Percentiles rank a stretch among this genome's conserved stretches.
Conservation (phyloP, 37 sponge, comb jelly and placozoan genomes). For the Hexactinellida sp. region DNA sequence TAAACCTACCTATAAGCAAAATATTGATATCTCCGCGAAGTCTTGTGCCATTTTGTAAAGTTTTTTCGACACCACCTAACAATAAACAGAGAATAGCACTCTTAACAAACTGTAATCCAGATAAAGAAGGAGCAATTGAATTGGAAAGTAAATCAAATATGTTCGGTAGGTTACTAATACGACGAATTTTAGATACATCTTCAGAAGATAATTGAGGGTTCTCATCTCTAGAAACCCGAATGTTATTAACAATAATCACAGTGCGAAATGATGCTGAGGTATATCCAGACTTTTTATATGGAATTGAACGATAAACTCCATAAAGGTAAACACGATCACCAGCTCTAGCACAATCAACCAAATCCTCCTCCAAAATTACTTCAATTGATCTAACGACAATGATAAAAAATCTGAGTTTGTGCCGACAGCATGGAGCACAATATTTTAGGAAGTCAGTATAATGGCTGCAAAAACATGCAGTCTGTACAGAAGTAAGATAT, state of each 20-base stretch:
- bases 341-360: constrained; percentile 88
- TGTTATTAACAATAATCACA: constrained; percentile 66
- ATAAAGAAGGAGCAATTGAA: constrained; percentile 93
- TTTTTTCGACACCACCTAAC: constrained; percentile 95
- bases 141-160: constrained; percentile 74
- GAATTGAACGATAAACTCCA: constrained; percentile 84
- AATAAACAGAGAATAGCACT: constrained; percentile 83
- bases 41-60: constrained; percentile 78
- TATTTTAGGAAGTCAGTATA: too few relatives aligned
- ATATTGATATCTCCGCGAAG: constrained; percentile 93
- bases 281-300: constrained; percentile 70
- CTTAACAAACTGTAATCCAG: constrained; percentile 86
- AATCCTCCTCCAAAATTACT: constrained; percentile 71
- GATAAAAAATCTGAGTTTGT: too few relatives aligned
- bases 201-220: constrained; percentile 56
- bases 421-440: too few relatives aligned
- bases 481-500: too few relatives aligned
- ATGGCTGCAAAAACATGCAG: too few relatives aligned
- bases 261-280: constrained; percentile 84
- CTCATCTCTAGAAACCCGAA: constrained; percentile 61
- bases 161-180: constrained; percentile 29
- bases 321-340: constrained; percentile 79
- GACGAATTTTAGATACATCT: background rate
- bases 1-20: constrained; percentile 76
- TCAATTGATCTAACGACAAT: constrained; percentile 71